Conservation (phyloP, 1,140 invertebrate genomes). For the Polypedilum vanderplanki region DNA sequence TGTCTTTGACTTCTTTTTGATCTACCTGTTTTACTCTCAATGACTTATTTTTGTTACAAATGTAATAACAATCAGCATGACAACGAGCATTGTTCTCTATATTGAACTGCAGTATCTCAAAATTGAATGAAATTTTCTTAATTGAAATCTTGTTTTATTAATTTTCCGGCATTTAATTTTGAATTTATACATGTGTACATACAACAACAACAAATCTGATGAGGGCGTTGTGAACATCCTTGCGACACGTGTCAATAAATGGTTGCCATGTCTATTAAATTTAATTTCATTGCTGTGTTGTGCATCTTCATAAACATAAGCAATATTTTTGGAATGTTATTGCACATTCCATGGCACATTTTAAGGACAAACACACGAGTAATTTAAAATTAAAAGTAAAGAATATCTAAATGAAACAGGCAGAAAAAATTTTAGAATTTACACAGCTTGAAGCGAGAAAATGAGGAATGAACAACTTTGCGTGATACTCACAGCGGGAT, state of each 20-base stretch:
- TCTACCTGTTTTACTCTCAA: no score
- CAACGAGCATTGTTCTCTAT: no score
- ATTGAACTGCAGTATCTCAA: no score
- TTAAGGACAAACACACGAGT: neutral
- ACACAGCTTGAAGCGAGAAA: neutral
- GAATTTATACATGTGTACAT: neutral
- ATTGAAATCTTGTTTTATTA: slow-evolving; percentile 24
- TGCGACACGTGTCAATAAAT: neutral
- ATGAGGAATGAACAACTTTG: neutral
- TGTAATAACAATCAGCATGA: no score
- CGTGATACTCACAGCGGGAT: slow-evolving; percentile 1
- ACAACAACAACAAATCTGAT: neutral
- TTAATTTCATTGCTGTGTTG: slow-evolving; percentile 18
- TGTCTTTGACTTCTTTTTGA: no score
- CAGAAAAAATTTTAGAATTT: neutral
- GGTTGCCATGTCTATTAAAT: slow-evolving; percentile 28
- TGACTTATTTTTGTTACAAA: no score
- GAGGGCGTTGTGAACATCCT: neutral
- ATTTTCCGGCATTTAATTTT: slow-evolving; percentile 27
- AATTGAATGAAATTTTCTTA: neutral
- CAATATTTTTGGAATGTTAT: slow-evolving; percentile 29
- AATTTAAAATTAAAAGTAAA: neutral
- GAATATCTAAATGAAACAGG: neutral
- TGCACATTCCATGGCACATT: neutral
- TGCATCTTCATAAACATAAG: neutral